Evolutionary conservation across 2,888 invertebrate species (phyloP), one percentile per base, ranked within the genome.

Genomic region (Ectemnius continuus): DNA sequence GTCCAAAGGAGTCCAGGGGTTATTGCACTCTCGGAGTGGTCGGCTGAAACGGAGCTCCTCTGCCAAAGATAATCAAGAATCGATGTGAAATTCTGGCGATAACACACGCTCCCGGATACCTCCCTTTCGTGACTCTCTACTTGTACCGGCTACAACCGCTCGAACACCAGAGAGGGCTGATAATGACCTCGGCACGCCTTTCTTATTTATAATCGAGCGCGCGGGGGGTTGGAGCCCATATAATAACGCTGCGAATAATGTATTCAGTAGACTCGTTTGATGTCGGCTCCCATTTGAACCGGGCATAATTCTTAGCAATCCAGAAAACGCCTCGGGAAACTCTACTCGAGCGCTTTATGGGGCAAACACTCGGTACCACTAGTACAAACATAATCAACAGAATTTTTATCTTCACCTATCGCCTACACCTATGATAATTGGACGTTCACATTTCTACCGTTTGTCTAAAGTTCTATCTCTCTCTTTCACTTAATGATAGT

Each of bases 31-130:
- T 6, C 36, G 36, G 36, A 36, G 36, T 36, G 36, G 36, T 8
- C 36, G 8, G 8, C 47, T 64, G 46, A 56, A 13, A 13, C 28
- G 3, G 36, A 6, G 18, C 14, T 18, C 56, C 28, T 71, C 71
- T 75, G 79, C 70, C 36, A 68, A 47, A 47, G 76, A 56, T 70
- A 74, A 76, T 52, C 71, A 61, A 74, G 69, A 72, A 76, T 80
- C 80, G 76, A 80, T 80, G 70, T 67, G 61, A 26, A 61, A 58
- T 70, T 66, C 46, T 23, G 23, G n/a, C 67, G 67, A 77, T 77
- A 78, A 64, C 79, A 67, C 75, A 75, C 75, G 48, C 5, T 36
- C 36, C 36, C 74, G 74, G 60, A 26, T 61, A 60, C 62, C 64
- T 26, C 69, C 70, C 52, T 74, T 61, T 56, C 58, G 47, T 52